Percentiles rank a stretch among this genome's conserved stretches.
Conservation (phyloP, 2,888 invertebrate genomes). For the Hofmannophila pseudospretella region DNA sequence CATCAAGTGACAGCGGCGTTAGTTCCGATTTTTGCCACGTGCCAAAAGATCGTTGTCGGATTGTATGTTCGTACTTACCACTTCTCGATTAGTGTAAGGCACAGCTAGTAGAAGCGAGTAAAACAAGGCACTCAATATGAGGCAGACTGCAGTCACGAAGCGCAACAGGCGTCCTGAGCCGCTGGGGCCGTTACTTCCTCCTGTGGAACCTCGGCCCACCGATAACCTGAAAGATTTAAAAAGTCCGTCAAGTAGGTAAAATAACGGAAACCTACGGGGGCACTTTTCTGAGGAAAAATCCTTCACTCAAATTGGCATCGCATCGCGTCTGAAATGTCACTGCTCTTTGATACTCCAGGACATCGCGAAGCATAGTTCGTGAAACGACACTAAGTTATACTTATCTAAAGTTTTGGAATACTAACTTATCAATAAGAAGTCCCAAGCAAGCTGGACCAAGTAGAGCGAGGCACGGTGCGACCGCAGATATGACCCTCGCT, state of each 20-base stretch:
- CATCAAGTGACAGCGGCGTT: too few relatives aligned
- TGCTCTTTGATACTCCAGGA: too few relatives aligned
- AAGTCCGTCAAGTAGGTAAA: too few relatives aligned
- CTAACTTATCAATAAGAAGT: conserved; percentile 86
- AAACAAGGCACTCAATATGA: conserved; percentile 82
- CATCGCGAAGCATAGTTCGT: too few relatives aligned
- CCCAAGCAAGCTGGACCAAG: conserved; percentile 88
- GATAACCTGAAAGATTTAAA: conserved; percentile 63
- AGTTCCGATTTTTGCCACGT: too few relatives aligned
- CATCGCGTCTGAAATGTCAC: too few relatives aligned
- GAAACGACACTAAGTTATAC: too few relatives aligned
- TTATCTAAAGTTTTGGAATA: conserved; percentile 33
- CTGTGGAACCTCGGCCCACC: conserved; percentile 69
- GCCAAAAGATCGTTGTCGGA: too few relatives aligned
- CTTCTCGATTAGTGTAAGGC: conserved; percentile 80
- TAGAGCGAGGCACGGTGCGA: conserved; percentile 87
- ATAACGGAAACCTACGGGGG: too few relatives aligned
- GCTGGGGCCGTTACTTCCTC: conserved; percentile 61
- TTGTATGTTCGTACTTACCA: too few relatives aligned
- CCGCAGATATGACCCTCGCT: conserved; percentile 85
- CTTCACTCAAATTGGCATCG: too few relatives aligned
- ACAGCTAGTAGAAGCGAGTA: conserved; percentile 83
- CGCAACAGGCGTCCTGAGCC: conserved; percentile 82
- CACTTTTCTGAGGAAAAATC: too few relatives aligned
- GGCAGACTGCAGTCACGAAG: conserved; percentile 81